Base-by-base conservation (phyloP, 2,888 invertebrate genomes). In the Agriopis aurantiaria region DNA sequence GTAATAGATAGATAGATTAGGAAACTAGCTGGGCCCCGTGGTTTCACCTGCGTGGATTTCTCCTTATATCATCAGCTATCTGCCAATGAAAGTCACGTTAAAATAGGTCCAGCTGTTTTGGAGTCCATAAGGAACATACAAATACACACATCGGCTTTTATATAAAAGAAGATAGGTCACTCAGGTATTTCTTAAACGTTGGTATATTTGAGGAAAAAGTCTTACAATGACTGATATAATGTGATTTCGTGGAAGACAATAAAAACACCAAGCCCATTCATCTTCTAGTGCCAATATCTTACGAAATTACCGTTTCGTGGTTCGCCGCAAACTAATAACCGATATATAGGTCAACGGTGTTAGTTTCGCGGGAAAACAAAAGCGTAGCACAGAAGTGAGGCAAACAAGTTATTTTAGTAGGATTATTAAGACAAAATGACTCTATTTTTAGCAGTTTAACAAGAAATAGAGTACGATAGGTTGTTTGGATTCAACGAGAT, bases 301-400 rank as follows among this genome's bases (percentile, higher is more conserved):
- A 63, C 67, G 68, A 75, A 75, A 78, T 74, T 60, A 65, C 59
- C 51, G 63, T 74, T 73, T 67, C 69, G 76, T 67, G 77, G 76
- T 59, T 65, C 58, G 69, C 75, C 76, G 62, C 73, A 68, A 74
- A 75, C 78, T 79, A 75, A 78, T 77, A 78, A 78, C 71, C 68
- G 61, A 78, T 78, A 78, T 70, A 58, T 79, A 69, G 81, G 81
- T 77, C 82, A 78, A 52, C 45, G 62, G 76, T 81, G 78, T 82
- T 78, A 75, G 76, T 78, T 78, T 78, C 77, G 72, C 73, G 62
- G 76, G 75, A 80, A 76, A 73, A 72, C 74, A 73, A 66, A 73
- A 74, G 62, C 69, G 60, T 67, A 69, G 49, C 73, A 48, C 57
- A 71, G 63, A 66, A 65, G 62, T 70, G 65, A 65, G 68, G 73